Evolutionary conservation across 2,113 vertebrate species (phyloP).

Genomic region (Emydura subglobosa): DNA sequence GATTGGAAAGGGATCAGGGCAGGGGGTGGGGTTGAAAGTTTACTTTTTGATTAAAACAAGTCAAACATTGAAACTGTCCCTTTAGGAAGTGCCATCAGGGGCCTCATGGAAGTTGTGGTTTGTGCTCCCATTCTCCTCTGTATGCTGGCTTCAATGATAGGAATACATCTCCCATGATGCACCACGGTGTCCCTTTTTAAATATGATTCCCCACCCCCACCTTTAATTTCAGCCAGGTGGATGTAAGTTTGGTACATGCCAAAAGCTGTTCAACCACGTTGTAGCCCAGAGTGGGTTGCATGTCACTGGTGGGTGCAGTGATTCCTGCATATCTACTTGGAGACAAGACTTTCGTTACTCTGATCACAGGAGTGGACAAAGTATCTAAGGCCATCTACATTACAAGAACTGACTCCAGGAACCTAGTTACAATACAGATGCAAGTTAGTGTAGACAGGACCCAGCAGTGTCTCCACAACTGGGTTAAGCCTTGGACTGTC

Average conservation of each 20-base stretch:
- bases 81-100: neutral
- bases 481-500: neutral
- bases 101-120: neutral
- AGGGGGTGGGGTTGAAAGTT: too few species aligned
- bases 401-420: neutral
- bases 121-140: neutral
- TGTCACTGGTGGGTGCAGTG: neutral
- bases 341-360: neutral
- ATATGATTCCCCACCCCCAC: too few species aligned
- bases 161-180: neutral
- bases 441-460: neutral
- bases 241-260: neutral
- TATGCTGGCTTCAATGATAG: neutral
- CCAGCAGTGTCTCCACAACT: neutral
- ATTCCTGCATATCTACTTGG: accelerated
- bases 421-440: neutral
- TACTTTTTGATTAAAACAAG: neutral
- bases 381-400: neutral
- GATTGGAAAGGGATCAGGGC: too few species aligned
- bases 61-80: neutral
- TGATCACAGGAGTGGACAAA: neutral
- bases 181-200: neutral
- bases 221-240: neutral
- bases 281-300: accelerated
- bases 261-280: neutral